Conservation (phyloP, 2,113 vertebrate genomes). For the Cnemophilus loriae region DNA sequence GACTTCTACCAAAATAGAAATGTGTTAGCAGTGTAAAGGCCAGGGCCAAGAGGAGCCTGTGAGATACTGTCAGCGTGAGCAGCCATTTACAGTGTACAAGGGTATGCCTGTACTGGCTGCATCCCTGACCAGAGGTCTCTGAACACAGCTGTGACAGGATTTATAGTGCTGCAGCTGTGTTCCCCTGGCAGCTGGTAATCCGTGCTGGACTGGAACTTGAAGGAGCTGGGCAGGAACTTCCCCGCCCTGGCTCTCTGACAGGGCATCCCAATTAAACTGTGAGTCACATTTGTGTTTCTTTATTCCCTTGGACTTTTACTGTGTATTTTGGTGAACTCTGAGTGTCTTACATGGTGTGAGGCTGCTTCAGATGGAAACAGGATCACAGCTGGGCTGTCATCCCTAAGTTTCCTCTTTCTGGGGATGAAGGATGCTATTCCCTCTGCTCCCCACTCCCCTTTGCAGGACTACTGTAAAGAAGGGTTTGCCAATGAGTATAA, state of each 20-base stretch:
- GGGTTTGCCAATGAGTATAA: neutral
- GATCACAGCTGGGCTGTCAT: neutral
- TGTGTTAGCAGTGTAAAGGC: neutral
- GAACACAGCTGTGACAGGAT: neutral
- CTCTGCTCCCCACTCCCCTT: neutral
- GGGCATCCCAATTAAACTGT: neutral
- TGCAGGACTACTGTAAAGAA: neutral
- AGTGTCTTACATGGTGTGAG: neutral
- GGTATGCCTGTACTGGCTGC: neutral
- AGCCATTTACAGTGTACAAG: neutral
- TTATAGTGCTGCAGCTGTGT: neutral
- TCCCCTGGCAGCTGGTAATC: neutral
- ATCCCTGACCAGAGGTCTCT: neutral
- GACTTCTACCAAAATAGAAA: neutral
- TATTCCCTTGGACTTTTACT: neutral
- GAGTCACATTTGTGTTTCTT: neutral
- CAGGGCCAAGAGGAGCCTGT: neutral
- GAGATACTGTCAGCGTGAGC: fast-evolving
- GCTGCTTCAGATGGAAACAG: neutral
- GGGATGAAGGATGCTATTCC: neutral
- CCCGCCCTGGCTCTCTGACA: neutral
- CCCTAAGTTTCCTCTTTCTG: neutral
- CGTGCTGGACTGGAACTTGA: neutral
- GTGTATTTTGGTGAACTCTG: fast-evolving
- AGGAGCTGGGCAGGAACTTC: neutral